Evolutionary conservation across 2,797 vertebrate species (phyloP).

Genomic region (Acomys russatus): DNA sequence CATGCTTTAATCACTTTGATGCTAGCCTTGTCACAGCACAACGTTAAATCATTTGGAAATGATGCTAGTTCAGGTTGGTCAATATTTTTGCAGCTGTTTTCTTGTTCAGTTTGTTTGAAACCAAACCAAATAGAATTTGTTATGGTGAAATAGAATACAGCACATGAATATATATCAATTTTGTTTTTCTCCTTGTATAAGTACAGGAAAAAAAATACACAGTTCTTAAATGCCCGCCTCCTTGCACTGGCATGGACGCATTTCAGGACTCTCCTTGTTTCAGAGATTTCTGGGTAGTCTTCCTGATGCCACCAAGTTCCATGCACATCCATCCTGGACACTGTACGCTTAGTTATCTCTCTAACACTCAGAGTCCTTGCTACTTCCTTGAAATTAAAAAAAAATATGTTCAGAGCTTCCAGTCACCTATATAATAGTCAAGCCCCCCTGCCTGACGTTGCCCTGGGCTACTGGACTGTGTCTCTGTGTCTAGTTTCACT

Average conservation of each 20-base stretch:
- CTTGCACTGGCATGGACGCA: background rate
- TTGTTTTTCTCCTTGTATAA: conserved; percentile 43
- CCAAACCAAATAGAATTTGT: conserved; percentile 61
- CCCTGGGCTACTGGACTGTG: background rate
- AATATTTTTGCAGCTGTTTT: conserved; percentile 86
- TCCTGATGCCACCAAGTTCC: background rate
- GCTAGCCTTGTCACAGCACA: conserved; percentile 74
- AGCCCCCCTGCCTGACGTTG: background rate
- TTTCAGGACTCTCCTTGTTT: background rate
- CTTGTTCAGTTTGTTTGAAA: conserved; percentile 79
- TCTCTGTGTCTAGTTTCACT: conserved; percentile 23
- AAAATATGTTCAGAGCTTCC: background rate
- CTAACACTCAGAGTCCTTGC: conserved; percentile 30
- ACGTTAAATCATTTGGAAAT: conserved; percentile 82
- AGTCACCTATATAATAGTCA: background rate
- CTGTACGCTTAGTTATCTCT: background rate
- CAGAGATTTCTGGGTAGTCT: conserved; percentile 2
- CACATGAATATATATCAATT: conserved; percentile 31
- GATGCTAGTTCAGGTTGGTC: conserved; percentile 75
- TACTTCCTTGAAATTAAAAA: background rate
- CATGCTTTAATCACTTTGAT: conserved; percentile 71
- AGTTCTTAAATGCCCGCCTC: background rate
- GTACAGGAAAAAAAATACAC: background rate
- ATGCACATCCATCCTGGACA: background rate
- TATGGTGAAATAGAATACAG: conserved; percentile 70